Conservation (phyloP, 2,888 invertebrate species). For the Oscheius sp. region DNA sequence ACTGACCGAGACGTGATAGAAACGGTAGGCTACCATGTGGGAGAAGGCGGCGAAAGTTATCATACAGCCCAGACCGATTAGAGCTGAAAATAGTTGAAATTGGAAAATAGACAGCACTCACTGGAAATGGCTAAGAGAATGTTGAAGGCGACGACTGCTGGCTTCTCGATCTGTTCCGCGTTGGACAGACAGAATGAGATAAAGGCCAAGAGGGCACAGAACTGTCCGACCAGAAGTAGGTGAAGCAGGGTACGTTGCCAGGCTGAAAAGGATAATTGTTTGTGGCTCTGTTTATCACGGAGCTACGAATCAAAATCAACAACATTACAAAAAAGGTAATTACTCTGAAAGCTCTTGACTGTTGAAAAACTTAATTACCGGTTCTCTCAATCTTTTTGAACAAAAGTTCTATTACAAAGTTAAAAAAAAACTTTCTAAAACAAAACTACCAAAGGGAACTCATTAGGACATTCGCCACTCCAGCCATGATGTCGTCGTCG, state of each 20-base stretch:
- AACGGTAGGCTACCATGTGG: constrained; percentile 71
- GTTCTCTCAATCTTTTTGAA: background rate
- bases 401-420: too few species aligned
- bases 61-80: constrained; percentile 55
- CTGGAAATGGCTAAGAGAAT: constrained; percentile 44
- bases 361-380: background rate
- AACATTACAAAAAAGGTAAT: too few species aligned
- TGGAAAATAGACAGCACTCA: constrained; percentile 46
- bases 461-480: background rate
- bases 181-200: constrained; percentile 65
- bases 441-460: background rate
- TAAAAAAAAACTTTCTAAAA: background rate
- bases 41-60: constrained; percentile 65
- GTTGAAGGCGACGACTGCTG: constrained; percentile 33
- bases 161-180: constrained; percentile 33
- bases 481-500: too few species aligned
- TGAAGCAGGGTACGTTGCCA: constrained; percentile 70
- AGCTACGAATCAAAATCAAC: too few species aligned
- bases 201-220: constrained; percentile 62
- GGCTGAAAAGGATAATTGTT: constrained; percentile 49
- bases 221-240: constrained; percentile 64
- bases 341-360: too few species aligned
- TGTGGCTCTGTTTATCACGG: too few species aligned
- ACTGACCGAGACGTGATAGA: constrained; percentile 70
- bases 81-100: constrained; percentile 42